Conservation (phyloP, 2,113 vertebrate species). For the Pteruthius melanotis region DNA sequence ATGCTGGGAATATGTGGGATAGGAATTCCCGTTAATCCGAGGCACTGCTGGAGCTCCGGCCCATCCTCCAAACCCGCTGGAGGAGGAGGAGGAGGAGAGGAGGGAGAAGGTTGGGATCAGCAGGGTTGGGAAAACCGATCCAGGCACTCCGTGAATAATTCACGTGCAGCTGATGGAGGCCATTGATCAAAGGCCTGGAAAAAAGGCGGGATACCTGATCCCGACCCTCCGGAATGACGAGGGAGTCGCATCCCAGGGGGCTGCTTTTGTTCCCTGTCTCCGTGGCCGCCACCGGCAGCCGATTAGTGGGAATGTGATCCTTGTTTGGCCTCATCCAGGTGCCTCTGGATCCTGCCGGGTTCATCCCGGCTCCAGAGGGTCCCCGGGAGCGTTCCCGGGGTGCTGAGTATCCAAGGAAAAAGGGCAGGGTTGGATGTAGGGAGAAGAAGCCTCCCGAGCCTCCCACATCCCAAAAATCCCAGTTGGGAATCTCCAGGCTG, state of each 20-base stretch:
- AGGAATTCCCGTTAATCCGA: too few species aligned
- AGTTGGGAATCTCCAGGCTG: background rate
- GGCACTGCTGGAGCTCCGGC: too few species aligned
- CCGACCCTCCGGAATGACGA: background rate
- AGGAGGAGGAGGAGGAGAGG: background rate
- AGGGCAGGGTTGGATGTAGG: background rate
- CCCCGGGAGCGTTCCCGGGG: rapidly evolving
- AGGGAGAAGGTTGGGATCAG: background rate
- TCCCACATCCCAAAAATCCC: background rate
- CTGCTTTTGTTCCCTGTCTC: background rate
- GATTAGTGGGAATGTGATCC: constrained; percentile 15
- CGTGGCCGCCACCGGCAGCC: background rate
- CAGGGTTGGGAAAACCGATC: background rate
- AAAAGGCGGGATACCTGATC: constrained; percentile 13
- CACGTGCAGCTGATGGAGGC: background rate
- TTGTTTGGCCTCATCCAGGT: rapidly evolving
- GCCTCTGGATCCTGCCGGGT: background rate
- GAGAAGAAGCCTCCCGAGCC: background rate
- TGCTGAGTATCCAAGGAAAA: background rate
- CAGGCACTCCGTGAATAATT: background rate
- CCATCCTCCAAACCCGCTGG: background rate
- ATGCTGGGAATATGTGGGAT: too few species aligned
- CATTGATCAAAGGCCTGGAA: background rate
- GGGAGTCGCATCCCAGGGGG: background rate
- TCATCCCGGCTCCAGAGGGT: background rate